Percentiles rank a stretch among this genome's conserved stretches.
Evolutionary conservation across 2,888 invertebrate genomes (phyloP).

Genomic region (Cheilosia scutellata): DNA sequence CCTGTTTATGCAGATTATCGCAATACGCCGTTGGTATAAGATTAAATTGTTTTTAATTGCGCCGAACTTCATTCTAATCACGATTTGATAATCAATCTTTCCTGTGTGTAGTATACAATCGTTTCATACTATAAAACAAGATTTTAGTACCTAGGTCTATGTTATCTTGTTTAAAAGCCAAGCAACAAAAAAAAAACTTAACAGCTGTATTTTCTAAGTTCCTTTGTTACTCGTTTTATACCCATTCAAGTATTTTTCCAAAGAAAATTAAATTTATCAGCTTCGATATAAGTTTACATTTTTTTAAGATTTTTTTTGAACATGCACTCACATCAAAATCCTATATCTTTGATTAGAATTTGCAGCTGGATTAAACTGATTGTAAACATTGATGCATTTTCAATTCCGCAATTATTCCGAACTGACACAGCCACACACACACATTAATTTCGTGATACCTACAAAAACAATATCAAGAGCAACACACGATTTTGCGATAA

Average conservation of each 20-base stretch:
- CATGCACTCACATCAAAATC: no score
- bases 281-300: no score
- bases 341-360: not conserved
- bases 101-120: not conserved
- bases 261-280: not conserved
- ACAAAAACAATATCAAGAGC: not conserved
- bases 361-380: not conserved
- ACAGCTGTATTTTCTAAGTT: not conserved
- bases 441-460: conserved; percentile 16
- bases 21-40: not conserved
- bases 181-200: not conserved
- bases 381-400: conserved; percentile 6
- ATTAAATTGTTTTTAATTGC: not conserved
- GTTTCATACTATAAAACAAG: not conserved
- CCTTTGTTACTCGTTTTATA: not conserved
- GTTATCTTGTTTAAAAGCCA: not conserved
- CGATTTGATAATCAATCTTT: not conserved
- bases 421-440: not conserved
- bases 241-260: not conserved
- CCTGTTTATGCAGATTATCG: not conserved
- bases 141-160: not conserved
- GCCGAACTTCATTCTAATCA: not conserved
- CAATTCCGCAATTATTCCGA: not conserved
- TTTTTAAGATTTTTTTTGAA: no score
- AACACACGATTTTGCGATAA: conserved; percentile 53